Conservation (phyloP, 2,113 vertebrate species). For the Atherinomorus stipes region DNA sequence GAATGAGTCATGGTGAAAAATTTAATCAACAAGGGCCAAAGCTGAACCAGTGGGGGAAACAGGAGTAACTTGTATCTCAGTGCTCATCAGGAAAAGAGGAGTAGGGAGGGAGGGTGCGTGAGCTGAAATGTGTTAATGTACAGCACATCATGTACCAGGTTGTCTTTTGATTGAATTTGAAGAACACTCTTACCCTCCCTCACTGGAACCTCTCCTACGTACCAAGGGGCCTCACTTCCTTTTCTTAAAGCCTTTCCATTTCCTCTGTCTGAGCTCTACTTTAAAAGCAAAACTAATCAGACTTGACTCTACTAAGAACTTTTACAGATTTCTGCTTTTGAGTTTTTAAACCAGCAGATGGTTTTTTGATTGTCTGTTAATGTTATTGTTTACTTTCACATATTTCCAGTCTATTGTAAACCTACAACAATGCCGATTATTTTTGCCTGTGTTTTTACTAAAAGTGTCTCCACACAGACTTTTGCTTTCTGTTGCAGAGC, state of each 20-base stretch:
- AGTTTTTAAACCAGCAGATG: background rate
- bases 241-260: constrained; percentile 73
- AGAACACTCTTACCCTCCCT: constrained; percentile 54
- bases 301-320: constrained; percentile 12
- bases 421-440: background rate
- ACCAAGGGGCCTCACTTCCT: constrained; percentile 74
- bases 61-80: background rate
- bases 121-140: constrained; percentile 21
- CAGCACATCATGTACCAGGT: constrained; percentile 57
- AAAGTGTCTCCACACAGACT: background rate
- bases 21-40: background rate
- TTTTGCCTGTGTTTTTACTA: background rate
- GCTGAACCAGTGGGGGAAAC: constrained; percentile 17
- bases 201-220: constrained; percentile 63
- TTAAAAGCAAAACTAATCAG: constrained; percentile 32
- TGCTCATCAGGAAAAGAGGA: background rate
- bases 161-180: constrained; percentile 56
- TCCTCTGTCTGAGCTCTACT: constrained; percentile 66
- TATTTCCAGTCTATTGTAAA: constrained; percentile 1
- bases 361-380: background rate
- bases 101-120: background rate
- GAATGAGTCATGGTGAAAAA: background rate
- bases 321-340: constrained; percentile 10
- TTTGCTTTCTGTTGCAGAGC: background rate
- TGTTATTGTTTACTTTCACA: background rate